Conservation (phyloP, 2,797 vertebrate species). For the Xiphorhynchus erythropygius region DNA sequence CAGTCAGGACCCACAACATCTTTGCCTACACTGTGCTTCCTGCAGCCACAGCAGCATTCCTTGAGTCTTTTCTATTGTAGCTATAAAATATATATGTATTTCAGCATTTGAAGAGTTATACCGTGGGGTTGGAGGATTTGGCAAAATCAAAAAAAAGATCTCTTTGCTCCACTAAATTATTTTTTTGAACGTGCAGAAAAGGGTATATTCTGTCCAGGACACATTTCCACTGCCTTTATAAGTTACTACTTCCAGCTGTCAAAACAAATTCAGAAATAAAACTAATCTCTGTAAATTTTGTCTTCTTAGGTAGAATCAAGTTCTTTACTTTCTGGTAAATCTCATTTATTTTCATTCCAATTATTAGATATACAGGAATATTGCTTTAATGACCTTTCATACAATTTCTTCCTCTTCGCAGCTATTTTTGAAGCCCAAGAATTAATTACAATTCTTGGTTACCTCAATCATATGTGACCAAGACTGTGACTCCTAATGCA, state of each 20-base stretch:
- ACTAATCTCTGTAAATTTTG: background rate
- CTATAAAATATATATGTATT: background rate
- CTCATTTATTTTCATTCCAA: background rate
- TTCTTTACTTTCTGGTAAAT: background rate
- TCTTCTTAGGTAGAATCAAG: background rate
- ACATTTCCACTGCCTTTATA: background rate
- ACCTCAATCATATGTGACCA: background rate
- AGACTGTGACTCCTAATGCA: background rate
- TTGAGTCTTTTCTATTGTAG: background rate
- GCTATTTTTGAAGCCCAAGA: background rate
- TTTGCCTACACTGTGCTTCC: background rate
- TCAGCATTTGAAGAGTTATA: background rate
- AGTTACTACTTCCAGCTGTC: constrained; percentile 19
- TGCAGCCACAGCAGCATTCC: background rate
- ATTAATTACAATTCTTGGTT: constrained; percentile 9
- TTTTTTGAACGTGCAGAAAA: background rate
- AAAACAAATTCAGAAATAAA: constrained; percentile 14
- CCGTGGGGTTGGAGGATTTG: background rate
- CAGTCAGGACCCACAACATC: background rate
- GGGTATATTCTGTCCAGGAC: background rate
- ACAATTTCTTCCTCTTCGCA: background rate
- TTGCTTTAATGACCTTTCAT: background rate
- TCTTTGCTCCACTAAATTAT: background rate
- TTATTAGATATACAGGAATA: background rate
- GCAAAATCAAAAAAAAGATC: background rate